A percentile compares a stretch with the other conserved stretches of the same genome.
These are phyloP conservation scores for Drosophila oshimai DNA, from an alignment of 1,140 invertebrate species.

Conservation along the genomic window DNA sequence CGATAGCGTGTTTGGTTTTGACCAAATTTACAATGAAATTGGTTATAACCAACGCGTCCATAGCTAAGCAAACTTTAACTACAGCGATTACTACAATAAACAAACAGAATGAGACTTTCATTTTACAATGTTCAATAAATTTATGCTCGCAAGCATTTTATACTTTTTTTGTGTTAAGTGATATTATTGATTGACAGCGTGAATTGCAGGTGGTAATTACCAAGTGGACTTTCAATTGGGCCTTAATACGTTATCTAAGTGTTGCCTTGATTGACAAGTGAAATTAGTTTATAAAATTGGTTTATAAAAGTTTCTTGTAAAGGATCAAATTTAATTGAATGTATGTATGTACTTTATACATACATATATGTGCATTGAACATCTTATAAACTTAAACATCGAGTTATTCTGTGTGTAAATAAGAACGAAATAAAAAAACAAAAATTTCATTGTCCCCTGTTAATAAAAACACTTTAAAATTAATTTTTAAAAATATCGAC, in stretches of 20 bases:
- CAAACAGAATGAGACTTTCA: conserved; percentile 11
- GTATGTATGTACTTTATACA: too few relatives aligned
- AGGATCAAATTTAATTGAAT: too few relatives aligned
- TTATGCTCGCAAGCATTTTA: neutral
- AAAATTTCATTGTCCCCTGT: too few relatives aligned
- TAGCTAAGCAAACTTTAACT: neutral
- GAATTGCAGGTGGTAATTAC: conserved; percentile 31
- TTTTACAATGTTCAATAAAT: conserved; percentile 3
- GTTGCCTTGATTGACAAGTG: neutral
- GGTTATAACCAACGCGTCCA: conserved; percentile 41
- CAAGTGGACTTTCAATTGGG: too few relatives aligned
- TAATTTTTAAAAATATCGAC: neutral
- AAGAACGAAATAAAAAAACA: too few relatives aligned
- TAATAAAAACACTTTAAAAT: too few relatives aligned
- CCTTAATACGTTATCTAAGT: too few relatives aligned
- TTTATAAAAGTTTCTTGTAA: too few relatives aligned
- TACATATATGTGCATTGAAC: too few relatives aligned
- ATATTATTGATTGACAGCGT: conserved; percentile 52
- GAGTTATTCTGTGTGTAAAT: too few relatives aligned
- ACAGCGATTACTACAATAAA: neutral
- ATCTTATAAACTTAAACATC: too few relatives aligned
- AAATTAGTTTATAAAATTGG: neutral
- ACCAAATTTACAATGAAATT: conserved; percentile 35
- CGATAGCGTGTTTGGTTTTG: conserved; percentile 34
- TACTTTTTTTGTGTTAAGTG: conserved; percentile 25